phyloP scores from a whole-genome alignment of 2,113 vertebrate species.

The Aythya baeri region DNA sequence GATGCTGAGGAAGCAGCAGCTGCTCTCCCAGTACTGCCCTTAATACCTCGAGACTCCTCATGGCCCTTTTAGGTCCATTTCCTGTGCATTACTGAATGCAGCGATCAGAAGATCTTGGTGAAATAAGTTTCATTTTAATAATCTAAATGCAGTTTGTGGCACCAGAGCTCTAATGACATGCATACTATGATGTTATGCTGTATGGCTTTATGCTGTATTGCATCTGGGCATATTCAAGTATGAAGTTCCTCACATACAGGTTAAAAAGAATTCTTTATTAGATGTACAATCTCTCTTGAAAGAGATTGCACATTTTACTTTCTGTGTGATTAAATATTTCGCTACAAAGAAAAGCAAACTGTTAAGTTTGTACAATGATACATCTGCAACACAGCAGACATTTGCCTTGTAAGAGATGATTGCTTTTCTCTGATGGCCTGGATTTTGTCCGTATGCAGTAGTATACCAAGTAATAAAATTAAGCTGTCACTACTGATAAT shows the following conservation, averaged over 20 bases:
- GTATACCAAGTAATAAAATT: neutral
- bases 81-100: neutral
- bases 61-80: neutral
- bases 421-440: neutral
- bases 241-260: neutral
- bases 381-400: neutral
- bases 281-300: neutral
- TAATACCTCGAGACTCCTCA: neutral
- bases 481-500: neutral
- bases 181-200: neutral
- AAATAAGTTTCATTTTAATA: neutral
- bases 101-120: neutral
- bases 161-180: neutral
- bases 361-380: neutral
- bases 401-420: neutral
- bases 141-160: neutral
- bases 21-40: neutral
- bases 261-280: conserved; percentile 5
- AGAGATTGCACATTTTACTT: neutral
- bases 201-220: neutral
- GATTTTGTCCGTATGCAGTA: neutral
- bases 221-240: neutral
- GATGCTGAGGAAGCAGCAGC: too few relatives aligned
- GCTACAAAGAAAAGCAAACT: neutral
- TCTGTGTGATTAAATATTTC: neutral